Evolutionary conservation across 2,797 vertebrate species (phyloP).

Genomic region (Cyprinodon diabolis): DNA sequence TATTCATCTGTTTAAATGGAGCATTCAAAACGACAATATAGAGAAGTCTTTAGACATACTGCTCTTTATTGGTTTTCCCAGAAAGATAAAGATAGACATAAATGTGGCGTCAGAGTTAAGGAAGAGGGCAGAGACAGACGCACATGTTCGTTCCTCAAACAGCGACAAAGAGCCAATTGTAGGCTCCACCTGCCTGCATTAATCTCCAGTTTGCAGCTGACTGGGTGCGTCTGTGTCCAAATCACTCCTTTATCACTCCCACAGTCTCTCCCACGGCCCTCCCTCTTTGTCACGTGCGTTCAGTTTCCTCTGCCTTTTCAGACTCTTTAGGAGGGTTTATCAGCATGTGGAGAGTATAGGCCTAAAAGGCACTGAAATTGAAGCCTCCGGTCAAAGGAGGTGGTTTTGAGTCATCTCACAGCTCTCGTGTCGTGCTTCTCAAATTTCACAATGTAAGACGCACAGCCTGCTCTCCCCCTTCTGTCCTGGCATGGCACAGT

Average conservation of each 20-base stretch:
- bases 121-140: conserved; percentile 69
- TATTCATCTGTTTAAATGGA: conserved; percentile 11
- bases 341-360: conserved; percentile 56
- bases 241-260: conserved; percentile 60
- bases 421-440: conserved; percentile 53
- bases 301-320: conserved; percentile 43
- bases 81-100: conserved; percentile 46
- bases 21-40: conserved; percentile 12
- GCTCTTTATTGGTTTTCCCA: conserved; percentile 59
- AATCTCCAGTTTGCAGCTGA: conserved; percentile 68
- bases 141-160: conserved; percentile 76
- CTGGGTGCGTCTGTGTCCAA: conserved; percentile 67
- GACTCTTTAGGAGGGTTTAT: conserved; percentile 65
- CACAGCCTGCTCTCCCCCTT: conserved; percentile 25
- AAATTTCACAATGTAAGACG: conserved; percentile 71
- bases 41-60: conserved; percentile 29
- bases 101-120: conserved; percentile 59
- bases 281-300: conserved; percentile 71
- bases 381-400: conserved; percentile 56
- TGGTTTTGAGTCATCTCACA: conserved; percentile 54
- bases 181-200: conserved; percentile 76
- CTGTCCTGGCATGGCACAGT: conserved; percentile 55
- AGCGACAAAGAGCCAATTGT: conserved; percentile 81
- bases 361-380: conserved; percentile 48
- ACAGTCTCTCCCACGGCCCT: conserved; percentile 48